Evolutionary conservation across 53 echinoderm and acorn worm genomes (phyloP), one percentile per base, ranked within the genome.

Genomic region (Echinarachnius parma): DNA sequence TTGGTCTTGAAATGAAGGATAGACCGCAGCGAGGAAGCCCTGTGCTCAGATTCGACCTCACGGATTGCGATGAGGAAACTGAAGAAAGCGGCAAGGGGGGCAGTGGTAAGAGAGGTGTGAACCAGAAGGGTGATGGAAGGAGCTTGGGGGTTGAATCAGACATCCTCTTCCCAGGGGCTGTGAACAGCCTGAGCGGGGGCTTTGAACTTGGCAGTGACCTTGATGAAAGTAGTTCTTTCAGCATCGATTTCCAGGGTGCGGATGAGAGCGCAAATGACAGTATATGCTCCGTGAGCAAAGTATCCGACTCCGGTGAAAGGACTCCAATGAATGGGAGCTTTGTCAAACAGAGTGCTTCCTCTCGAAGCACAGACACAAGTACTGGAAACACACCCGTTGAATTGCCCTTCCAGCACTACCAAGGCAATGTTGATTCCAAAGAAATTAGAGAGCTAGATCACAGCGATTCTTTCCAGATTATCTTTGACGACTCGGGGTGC

Each of bases 171-270:
- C 70, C 70, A 3, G 66, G 47, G 26, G 5, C 53, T 2, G 21
- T 25, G 2, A 3, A 21, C 10, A 32, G 49, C 21, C 31, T 67
- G 1, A 67, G 31, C 10, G 26, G 50, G 4, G 67, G 50, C n/a
- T 67, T 67, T 49, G 18, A 28, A 2, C 29, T 67, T 1, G 67
- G 67, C 29, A 67, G 15, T 19, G 70, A 69, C 13, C 34, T 69
- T 27, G 96, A 96, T 0, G 91, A 87, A 22, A 95, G 95, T 29
- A 88, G 87, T 9, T 91, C 96, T 15, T 96, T 96, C 68, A 84
- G 96, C 32, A 85, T 91, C 10, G 91, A 82, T 7, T 96, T 96
- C 42, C 59, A 79, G 4, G 86, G 83, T n/a, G 71, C 63, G 28
- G 34, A 59, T 22, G 60, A 49, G 9, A n/a, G n/a, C n/a, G 77